Evolutionary conservation across 2,888 invertebrate genomes (phyloP), one percentile per base, ranked within the genome.

Genomic region (Ferdinandea cuprea): DNA sequence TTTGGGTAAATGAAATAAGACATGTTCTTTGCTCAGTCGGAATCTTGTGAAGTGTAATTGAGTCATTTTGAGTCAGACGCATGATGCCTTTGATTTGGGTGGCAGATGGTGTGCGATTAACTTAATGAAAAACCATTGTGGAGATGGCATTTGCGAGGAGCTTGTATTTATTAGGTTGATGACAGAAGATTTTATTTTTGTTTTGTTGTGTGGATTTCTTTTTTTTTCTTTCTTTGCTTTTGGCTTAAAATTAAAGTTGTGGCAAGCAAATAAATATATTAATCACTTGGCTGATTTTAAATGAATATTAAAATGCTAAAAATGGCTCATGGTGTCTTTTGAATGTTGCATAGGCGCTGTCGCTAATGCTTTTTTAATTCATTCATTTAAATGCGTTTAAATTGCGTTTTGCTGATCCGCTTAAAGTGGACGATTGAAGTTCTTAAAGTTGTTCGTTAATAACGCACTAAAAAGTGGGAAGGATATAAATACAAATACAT

Each of bases 41-140:
- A 71, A 28, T 71, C 25, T 30, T 71, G 37, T 50, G 37, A 59
- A 35, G 40, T 44, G 50, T 59, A 71, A 59, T 71, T 71, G 59
- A 71, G 59, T 59, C 59, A 50, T 32, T 50, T 32, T 40, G 40
- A 42, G 44, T 19, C 59, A 59, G 56, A 56, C 35, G 35, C 28
- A 50, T 50, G 50, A 32, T 59, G 59, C 50, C 17, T 44, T 25
- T 54, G 54, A 54, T 42, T 68, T 42, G n/a, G 15, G 25, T 21
- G 48, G 25, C 69, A 68, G 58, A 58, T 56, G 46, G 46, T 37
- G 58, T 44, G 35, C 21, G 56, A 37, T 48, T 69, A 15, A 32
- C 28, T 50, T 71, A 71, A 69, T 69, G 58, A 46, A 40, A 69
- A 69, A 37, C 56, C 56, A 56, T 56, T 48, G 37, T 48, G 37